Evolutionary conservation across 2,113 vertebrate species (phyloP).

Genomic region (Aythya baeri): DNA sequence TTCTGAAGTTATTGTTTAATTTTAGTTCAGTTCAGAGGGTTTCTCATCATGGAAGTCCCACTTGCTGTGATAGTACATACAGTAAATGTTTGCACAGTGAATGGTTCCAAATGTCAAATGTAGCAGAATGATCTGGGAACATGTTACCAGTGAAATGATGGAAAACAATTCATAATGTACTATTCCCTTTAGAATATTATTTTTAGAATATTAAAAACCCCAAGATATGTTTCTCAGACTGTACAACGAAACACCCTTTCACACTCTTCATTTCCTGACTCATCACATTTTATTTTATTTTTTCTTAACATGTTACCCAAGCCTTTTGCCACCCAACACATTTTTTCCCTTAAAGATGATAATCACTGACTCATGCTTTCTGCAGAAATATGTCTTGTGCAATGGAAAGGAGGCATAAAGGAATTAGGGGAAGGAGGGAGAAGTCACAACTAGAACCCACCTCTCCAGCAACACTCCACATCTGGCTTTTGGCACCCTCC

Average conservation of each 20-base stretch:
- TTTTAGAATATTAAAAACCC: background rate
- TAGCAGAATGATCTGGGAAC: background rate
- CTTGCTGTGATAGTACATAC: background rate
- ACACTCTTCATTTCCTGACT: background rate
- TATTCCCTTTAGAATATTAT: background rate
- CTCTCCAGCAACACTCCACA: background rate
- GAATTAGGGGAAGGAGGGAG: background rate
- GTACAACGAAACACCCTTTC: background rate
- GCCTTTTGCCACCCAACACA: background rate
- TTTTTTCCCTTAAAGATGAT: background rate
- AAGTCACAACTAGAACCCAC: background rate
- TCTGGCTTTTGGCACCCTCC: background rate
- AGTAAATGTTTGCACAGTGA: background rate
- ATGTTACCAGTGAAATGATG: background rate
- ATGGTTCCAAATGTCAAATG: background rate
- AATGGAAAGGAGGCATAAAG: background rate
- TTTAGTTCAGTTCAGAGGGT: background rate
- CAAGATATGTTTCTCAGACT: background rate
- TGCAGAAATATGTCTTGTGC: background rate
- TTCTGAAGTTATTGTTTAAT: background rate
- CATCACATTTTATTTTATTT: background rate
- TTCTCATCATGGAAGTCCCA: background rate
- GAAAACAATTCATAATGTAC: background rate
- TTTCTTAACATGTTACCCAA: background rate
- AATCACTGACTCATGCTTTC: background rate